Conservation (phyloP, 2,888 invertebrate genomes). For the Diaperis boleti region DNA sequence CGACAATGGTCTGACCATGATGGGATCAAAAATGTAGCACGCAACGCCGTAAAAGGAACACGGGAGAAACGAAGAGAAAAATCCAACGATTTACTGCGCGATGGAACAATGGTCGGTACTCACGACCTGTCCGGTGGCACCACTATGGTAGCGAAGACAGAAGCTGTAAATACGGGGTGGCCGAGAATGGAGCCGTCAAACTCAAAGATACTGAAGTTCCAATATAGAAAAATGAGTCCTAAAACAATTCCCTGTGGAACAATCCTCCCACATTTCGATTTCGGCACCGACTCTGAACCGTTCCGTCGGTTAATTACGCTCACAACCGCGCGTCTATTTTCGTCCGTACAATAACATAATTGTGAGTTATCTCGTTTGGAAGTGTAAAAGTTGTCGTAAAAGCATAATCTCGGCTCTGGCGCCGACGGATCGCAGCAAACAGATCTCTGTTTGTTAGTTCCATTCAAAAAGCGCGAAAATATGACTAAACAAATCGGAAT, state of each 20-base stretch:
- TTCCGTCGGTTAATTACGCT: slow-evolving; percentile 9
- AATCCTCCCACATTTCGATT: neutral
- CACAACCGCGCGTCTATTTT: slow-evolving; percentile 19
- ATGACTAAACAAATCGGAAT: slow-evolving; percentile 27
- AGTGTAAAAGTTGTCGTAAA: slow-evolving; percentile 42
- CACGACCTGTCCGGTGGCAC: no score
- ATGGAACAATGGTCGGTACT: slow-evolving; percentile 6
- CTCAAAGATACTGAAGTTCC: no score
- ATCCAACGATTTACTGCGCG: slow-evolving; percentile 5
- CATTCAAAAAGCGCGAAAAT: slow-evolving; percentile 20
- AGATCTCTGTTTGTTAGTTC: neutral
- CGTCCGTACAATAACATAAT: slow-evolving; percentile 37
- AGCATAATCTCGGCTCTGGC: slow-evolving; percentile 31
- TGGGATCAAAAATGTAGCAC: neutral
- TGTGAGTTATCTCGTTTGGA: slow-evolving; percentile 32
- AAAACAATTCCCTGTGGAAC: neutral
- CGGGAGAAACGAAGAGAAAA: neutral
- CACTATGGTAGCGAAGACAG: neutral
- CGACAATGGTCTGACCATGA: neutral
- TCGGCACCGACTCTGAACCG: neutral
- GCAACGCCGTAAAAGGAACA: neutral
- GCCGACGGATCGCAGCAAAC: slow-evolving; percentile 21
- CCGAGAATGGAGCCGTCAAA: no score
- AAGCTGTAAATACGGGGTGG: neutral
- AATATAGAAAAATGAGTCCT: neutral